Conservation (phyloP, 2,113 vertebrate genomes). For the Ancistrus triradiatus region DNA sequence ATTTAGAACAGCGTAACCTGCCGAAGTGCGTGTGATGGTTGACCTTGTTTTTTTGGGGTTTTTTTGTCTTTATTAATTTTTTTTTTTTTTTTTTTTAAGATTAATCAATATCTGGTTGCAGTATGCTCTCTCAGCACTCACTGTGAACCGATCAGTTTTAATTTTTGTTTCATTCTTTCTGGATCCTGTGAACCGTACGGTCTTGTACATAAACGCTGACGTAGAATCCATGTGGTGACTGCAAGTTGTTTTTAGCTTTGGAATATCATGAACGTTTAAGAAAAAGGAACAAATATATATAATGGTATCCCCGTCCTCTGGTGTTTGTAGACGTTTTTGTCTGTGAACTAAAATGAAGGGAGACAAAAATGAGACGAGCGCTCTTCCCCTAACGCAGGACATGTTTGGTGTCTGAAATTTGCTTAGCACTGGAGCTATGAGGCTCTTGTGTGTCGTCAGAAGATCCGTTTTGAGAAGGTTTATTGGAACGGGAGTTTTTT, state of each 20-base stretch:
- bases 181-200: constrained; percentile 53
- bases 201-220: constrained; percentile 69
- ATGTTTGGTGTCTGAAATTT: no score
- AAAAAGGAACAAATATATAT: background rate
- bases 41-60: constrained; percentile 26
- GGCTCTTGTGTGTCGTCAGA: no score
- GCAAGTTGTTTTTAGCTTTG: constrained; percentile 52
- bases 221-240: constrained; percentile 59
- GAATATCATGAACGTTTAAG: constrained; percentile 58
- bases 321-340: constrained; percentile 11
- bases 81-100: constrained; percentile 48
- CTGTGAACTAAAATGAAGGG: constrained; percentile 1
- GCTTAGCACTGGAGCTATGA: no score
- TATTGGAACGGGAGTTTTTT: no score
- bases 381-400: no score
- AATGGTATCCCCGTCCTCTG: constrained; percentile 1
- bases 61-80: constrained; percentile 26
- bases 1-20: constrained; percentile 72
- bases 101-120: constrained; percentile 56
- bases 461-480: no score
- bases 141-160: constrained; percentile 51
- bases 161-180: constrained; percentile 55
- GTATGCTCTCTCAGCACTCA: constrained; percentile 51
- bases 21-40: constrained; percentile 63
- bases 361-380: no score